Conservation (phyloP, 2,797 vertebrate genomes). For the Cyprinella venusta region DNA sequence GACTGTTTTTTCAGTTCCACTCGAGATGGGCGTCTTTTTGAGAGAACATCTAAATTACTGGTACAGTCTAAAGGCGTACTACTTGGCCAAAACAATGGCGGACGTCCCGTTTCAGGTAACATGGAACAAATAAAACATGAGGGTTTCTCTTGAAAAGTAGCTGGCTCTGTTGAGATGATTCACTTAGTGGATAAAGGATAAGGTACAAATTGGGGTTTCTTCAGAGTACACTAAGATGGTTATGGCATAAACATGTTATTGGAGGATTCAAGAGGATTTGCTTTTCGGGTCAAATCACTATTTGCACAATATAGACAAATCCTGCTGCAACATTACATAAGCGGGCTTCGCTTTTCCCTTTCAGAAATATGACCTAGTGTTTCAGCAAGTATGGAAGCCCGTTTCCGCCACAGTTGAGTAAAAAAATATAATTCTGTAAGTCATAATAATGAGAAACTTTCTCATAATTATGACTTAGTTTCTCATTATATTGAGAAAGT, state of each 20-base stretch:
- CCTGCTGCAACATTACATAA: conserved; percentile 46
- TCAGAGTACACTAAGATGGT: not conserved
- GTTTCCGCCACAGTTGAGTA: too few species aligned
- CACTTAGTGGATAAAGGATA: not conserved
- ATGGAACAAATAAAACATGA: not conserved
- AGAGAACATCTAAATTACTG: conserved; percentile 93
- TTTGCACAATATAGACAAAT: conserved; percentile 47
- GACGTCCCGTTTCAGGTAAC: conserved; percentile 92
- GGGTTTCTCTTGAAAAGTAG: not conserved
- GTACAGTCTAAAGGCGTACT: conserved; percentile 97
- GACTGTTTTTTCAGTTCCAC: conserved; percentile 80
- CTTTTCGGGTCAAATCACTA: conserved; percentile 30
- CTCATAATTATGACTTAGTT: too few species aligned
- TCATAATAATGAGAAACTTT: too few species aligned
- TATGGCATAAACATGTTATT: conserved; percentile 24
- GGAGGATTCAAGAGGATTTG: conserved; percentile 43
- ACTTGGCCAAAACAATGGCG: conserved; percentile 95
- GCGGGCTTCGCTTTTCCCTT: not conserved
- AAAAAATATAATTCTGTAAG: too few species aligned
- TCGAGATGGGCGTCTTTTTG: conserved; percentile 82
- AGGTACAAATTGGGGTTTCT: not conserved
- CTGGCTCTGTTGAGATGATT: not conserved
- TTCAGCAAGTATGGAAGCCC: too few species aligned
- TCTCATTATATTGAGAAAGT: too few species aligned
- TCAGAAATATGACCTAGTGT: not conserved